Conservation (phyloP, 2,888 invertebrate species). For the Nebria brevicollis region DNA sequence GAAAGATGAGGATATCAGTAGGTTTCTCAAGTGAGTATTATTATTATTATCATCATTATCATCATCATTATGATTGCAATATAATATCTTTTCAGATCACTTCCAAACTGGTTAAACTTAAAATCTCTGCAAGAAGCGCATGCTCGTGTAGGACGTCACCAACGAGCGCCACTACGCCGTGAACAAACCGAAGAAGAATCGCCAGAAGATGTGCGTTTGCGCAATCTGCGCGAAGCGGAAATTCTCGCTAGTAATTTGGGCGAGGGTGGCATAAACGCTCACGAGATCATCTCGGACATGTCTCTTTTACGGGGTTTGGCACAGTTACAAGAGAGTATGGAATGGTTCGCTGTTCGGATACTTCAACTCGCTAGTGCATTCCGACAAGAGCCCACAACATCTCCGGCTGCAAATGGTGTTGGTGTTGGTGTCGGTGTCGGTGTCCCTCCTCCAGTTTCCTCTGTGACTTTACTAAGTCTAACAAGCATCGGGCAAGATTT, state of each 20-base stretch:
- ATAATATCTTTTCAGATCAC: conserved; percentile 64
- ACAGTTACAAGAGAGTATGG: conserved; percentile 91
- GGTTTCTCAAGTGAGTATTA: conserved; percentile 88
- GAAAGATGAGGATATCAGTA: conserved; percentile 93
- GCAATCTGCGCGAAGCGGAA: conserved; percentile 90
- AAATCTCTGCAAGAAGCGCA: conserved; percentile 65
- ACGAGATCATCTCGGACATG: conserved; percentile 89
- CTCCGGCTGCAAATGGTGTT: conserved; percentile 59
- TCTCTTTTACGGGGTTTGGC: conserved; percentile 85
- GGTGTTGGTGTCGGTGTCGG: conserved; percentile 54
- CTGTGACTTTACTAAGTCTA: conserved; percentile 72
- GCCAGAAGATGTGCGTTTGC: conserved; percentile 79
- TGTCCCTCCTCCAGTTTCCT: conserved; percentile 64
- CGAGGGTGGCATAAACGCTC: conserved; percentile 83
- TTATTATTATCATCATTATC: too few relatives aligned
- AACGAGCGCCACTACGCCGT: conserved; percentile 60
- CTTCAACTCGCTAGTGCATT: conserved; percentile 69
- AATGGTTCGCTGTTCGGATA: conserved; percentile 81
- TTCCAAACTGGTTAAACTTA: conserved; percentile 82
- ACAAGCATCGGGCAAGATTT: conserved; percentile 80
- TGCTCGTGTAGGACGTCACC: conserved; percentile 59
- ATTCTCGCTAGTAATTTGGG: conserved; percentile 92
- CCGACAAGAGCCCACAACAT: conserved; percentile 63
- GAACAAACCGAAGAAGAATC: conserved; percentile 76
- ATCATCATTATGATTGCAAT: too few relatives aligned